Evolutionary conservation across 2,888 invertebrate genomes (phyloP).

Genomic region (Lissocephala sabroskyi): DNA sequence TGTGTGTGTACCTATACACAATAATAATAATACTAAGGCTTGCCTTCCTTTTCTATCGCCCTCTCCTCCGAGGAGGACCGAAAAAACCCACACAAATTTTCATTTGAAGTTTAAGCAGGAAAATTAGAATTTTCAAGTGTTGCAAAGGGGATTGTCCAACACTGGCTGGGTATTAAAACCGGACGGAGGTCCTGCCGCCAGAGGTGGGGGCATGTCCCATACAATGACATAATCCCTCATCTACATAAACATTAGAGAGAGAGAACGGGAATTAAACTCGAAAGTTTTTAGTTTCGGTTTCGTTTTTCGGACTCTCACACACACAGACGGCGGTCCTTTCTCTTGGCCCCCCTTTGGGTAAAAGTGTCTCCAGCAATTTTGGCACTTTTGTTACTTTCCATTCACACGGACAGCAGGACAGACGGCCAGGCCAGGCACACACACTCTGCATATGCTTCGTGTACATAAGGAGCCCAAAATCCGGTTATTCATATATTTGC

Average conservation of each 20-base stretch:
- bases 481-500: too few relatives aligned
- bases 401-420: not conserved
- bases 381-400: constrained; percentile 1
- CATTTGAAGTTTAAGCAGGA: constrained; percentile 56
- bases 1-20: not conserved
- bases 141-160: constrained; percentile 52
- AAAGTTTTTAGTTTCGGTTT: constrained; percentile 66
- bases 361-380: constrained; percentile 21
- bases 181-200: too few relatives aligned
- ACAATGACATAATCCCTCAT: constrained; percentile 68
- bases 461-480: too few relatives aligned
- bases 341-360: not conserved
- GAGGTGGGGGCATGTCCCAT: too few relatives aligned
- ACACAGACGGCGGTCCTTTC: not conserved
- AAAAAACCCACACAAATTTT: too few relatives aligned
- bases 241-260: constrained; percentile 65
- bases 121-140: constrained; percentile 65
- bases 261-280: constrained; percentile 66
- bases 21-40: not conserved
- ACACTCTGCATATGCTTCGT: too few relatives aligned
- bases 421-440: too few relatives aligned
- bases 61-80: too few relatives aligned
- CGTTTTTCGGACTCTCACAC: constrained; percentile 43
- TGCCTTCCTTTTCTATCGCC: not conserved
- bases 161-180: too few relatives aligned